Evolutionary conservation across 2,797 vertebrate species (phyloP).

Genomic region (Eulemur albifrons): DNA sequence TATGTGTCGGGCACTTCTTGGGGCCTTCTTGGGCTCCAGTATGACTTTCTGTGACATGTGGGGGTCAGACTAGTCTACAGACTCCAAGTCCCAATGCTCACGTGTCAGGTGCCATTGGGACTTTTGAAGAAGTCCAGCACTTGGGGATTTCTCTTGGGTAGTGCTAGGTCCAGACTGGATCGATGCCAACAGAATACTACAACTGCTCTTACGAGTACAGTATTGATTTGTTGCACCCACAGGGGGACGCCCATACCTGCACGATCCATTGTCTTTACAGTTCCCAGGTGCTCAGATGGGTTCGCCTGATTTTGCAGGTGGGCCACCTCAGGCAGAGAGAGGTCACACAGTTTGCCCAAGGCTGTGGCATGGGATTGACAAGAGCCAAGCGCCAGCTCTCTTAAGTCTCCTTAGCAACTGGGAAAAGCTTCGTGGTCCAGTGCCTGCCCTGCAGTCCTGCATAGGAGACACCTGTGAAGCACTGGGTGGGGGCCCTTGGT

Average conservation of each 20-base stretch:
- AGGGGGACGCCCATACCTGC: neutral
- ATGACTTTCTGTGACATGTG: neutral
- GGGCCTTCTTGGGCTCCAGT: no score
- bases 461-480: neutral
- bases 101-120: neutral
- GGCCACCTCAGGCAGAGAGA: neutral
- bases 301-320: neutral
- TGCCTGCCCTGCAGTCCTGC: rapidly evolving
- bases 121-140: neutral
- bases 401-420: neutral
- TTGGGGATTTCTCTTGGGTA: neutral
- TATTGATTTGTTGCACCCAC: neutral
- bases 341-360: neutral
- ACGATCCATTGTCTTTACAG: rapidly evolving
- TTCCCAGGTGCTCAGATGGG: neutral
- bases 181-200: neutral
- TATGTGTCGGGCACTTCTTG: neutral
- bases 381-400: rapidly evolving
- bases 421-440: rapidly evolving
- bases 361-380: neutral
- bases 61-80: neutral
- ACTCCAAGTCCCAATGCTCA: neutral
- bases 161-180: neutral
- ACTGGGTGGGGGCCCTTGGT: neutral
- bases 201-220: neutral